Conservation (phyloP, 2,797 vertebrate species). For the Tiaroga cobitis region DNA sequence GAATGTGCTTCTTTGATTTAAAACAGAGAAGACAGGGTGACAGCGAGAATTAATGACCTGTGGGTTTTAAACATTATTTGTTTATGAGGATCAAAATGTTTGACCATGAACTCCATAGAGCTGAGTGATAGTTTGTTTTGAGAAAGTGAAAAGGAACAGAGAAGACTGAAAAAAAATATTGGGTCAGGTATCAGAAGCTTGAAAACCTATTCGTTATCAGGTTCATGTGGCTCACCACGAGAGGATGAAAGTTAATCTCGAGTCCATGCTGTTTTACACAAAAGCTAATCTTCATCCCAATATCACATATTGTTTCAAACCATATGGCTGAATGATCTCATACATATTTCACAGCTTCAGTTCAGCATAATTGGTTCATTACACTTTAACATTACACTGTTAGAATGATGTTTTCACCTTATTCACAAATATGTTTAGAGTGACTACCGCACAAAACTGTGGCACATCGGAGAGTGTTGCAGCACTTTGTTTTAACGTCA, state of each 20-base stretch:
- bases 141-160: constrained; percentile 35
- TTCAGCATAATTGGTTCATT: not conserved
- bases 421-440: constrained; percentile 1
- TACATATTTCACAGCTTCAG: constrained; percentile 50
- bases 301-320: constrained; percentile 60
- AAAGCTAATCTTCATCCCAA: constrained; percentile 62
- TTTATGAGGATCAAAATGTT: not conserved
- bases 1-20: constrained; percentile 43
- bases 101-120: constrained; percentile 11
- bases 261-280: constrained; percentile 61
- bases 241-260: constrained; percentile 66
- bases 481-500: not conserved
- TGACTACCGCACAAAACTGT: not conserved
- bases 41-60: constrained; percentile 42
- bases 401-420: not conserved
- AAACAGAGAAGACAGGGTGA: constrained; percentile 29
- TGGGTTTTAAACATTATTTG: constrained; percentile 14
- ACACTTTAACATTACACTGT: not conserved
- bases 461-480: not conserved
- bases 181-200: constrained; percentile 29
- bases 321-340: constrained; percentile 63
- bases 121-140: constrained; percentile 39
- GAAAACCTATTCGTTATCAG: constrained; percentile 33
- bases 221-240: constrained; percentile 56
- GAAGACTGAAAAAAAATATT: not conserved